phyloP scores from a whole-genome alignment of 1,140 invertebrate species.

The Drosophila pectinifera region DNA sequence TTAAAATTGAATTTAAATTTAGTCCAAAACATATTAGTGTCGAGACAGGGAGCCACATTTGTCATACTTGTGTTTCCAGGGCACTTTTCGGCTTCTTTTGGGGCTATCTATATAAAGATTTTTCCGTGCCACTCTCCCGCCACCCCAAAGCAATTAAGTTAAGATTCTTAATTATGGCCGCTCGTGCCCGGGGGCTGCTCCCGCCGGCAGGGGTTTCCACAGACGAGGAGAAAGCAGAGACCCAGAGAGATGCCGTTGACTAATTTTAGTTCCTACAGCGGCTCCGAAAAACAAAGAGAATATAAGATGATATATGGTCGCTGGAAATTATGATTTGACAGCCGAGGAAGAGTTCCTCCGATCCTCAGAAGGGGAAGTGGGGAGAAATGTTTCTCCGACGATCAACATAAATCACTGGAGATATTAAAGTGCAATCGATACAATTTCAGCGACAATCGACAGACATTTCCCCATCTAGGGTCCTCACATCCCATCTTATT shows the following conservation, averaged over 20 bases:
- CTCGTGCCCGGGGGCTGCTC: conserved; percentile 38
- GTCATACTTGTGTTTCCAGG: conserved; percentile 9
- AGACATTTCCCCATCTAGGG: conserved; percentile 19
- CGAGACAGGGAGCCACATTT: conserved; percentile 7
- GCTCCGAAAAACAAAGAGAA: neutral
- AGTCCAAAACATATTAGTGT: neutral
- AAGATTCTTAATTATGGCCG: conserved; percentile 54
- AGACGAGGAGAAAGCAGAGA: conserved; percentile 6
- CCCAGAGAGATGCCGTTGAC: conserved; percentile 19
- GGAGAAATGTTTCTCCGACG: conserved; percentile 2
- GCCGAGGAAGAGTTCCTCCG: conserved; percentile 13
- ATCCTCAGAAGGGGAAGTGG: neutral
- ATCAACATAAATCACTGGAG: conserved; percentile 49
- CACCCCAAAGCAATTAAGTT: conserved; percentile 53
- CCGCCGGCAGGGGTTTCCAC: neutral
- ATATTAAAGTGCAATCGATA: conserved; percentile 69
- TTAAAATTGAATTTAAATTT: neutral
- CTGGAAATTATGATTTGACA: conserved; percentile 42
- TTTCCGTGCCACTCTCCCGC: neutral
- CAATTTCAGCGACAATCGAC: conserved; percentile 38
- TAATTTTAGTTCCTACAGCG: conserved; percentile 55
- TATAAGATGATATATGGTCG: conserved; percentile 39
- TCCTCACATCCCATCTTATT: neutral
- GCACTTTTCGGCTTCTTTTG: conserved; percentile 6
- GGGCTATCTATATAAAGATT: conserved; percentile 14